Percentiles rank a stretch among this genome's conserved stretches.
Evolutionary conservation across 2,888 invertebrate species (phyloP).

Genomic region (Phaonia tiefii): DNA sequence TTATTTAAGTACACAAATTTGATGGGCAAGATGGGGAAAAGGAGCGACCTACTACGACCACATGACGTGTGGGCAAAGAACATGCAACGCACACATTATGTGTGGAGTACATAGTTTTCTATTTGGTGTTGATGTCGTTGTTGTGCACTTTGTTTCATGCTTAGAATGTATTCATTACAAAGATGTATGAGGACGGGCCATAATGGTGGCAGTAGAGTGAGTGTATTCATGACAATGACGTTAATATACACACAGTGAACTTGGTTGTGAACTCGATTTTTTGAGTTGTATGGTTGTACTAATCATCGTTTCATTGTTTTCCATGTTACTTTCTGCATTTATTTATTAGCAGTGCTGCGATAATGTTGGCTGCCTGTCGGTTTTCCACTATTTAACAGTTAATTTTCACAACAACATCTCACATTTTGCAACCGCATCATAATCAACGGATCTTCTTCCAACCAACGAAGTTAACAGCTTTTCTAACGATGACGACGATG

Average conservation of each 20-base stretch:
- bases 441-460: conserved; percentile 54
- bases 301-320: conserved; percentile 14
- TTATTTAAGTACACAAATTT: conserved; percentile 18
- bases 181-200: background rate
- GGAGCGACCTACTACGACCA: conserved; percentile 21
- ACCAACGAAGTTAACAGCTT: background rate
- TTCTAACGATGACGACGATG: background rate
- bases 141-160: conserved; percentile 23
- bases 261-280: conserved; percentile 54
- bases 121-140: background rate
- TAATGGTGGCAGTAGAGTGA: background rate
- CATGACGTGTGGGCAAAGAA: background rate
- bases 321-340: conserved; percentile 31
- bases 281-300: conserved; percentile 31
- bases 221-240: background rate
- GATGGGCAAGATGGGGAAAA: background rate
- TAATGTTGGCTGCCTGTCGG: conserved; percentile 47
- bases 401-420: conserved; percentile 58
- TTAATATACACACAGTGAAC: no score
- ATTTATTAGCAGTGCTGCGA: conserved; percentile 57
- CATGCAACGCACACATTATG: conserved; percentile 16
- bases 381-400: conserved; percentile 59
- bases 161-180: conserved; percentile 37
- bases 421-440: conserved; percentile 58
- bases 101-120: conserved; percentile 9